A percentile compares a stretch with the other conserved stretches of the same genome.
These are phyloP conservation scores for Rhinichthys osculus DNA, from an alignment of 2,797 vertebrate species.

Conservation along the genomic window DNA sequence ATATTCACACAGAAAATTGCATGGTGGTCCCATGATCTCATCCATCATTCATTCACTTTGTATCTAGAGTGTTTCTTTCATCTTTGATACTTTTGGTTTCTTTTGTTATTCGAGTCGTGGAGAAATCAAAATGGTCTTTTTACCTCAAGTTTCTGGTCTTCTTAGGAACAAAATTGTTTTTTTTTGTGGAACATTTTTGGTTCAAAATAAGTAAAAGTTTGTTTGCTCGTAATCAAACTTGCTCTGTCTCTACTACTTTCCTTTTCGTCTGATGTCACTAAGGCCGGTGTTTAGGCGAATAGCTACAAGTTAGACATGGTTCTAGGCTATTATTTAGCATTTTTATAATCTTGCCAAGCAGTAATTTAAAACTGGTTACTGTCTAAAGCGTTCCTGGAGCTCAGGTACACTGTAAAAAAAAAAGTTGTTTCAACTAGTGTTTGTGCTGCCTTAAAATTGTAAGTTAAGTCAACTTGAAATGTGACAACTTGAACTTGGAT, in stretches of 20 bases:
- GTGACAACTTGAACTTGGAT: neutral
- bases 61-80: slow-evolving; percentile 11
- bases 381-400: neutral
- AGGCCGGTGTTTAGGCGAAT: neutral
- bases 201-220: neutral
- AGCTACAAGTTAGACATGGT: slow-evolving; percentile 5
- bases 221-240: neutral
- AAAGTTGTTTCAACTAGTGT: too few species aligned
- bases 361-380: neutral
- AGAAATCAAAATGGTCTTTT: neutral
- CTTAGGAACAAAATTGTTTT: neutral
- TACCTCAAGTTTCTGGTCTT: neutral
- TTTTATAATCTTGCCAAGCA: neutral
- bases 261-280: neutral
- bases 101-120: slow-evolving; percentile 3
- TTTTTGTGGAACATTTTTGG: too few species aligned
- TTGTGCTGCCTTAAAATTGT: neutral
- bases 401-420: neutral
- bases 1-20: slow-evolving; percentile 34
- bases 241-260: neutral
- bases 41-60: slow-evolving; percentile 12
- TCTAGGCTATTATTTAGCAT: neutral
- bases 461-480: too few species aligned
- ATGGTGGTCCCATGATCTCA: slow-evolving; percentile 45
- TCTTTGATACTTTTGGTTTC: slow-evolving; percentile 2